Percentiles rank a stretch among this genome's conserved stretches.
Evolutionary conservation across 2,797 vertebrate species (phyloP).

Genomic region (Clarias pachynema): DNA sequence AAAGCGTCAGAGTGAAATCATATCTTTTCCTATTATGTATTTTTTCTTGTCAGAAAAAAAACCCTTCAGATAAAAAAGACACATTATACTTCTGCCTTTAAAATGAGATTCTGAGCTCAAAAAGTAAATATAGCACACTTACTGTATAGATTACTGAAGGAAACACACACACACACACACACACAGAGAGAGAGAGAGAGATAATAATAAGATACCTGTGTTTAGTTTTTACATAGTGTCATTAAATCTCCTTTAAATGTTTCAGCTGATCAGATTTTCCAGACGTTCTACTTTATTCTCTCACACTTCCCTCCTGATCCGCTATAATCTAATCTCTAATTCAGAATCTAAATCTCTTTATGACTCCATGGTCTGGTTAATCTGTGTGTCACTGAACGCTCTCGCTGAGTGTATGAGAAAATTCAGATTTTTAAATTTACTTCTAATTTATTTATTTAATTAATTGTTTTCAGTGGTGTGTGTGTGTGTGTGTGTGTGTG

Average conservation of each 20-base stretch:
- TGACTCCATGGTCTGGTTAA: not conserved
- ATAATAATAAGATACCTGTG: not conserved
- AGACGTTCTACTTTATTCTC: not conserved
- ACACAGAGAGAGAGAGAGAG: too few species aligned
- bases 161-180: not conserved
- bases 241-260: not conserved
- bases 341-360: conserved; percentile 16
- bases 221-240: not conserved
- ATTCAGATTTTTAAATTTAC: too few species aligned
- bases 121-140: too few species aligned
- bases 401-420: not conserved
- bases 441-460: too few species aligned
- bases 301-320: not conserved
- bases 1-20: not conserved
- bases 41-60: not conserved
- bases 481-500: conserved; percentile 1
- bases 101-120: not conserved
- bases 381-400: not conserved
- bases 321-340: conserved; percentile 1
- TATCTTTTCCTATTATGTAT: not conserved
- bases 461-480: not conserved
- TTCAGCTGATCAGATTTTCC: not conserved
- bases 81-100: too few species aligned
- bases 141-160: not conserved
- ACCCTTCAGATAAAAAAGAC: not conserved